Percentiles rank a stretch among this genome's conserved stretches.
These are phyloP conservation scores for Oryzias sinensis DNA, from an alignment of 2,797 vertebrate genomes.

Conservation along the genomic window DNA sequence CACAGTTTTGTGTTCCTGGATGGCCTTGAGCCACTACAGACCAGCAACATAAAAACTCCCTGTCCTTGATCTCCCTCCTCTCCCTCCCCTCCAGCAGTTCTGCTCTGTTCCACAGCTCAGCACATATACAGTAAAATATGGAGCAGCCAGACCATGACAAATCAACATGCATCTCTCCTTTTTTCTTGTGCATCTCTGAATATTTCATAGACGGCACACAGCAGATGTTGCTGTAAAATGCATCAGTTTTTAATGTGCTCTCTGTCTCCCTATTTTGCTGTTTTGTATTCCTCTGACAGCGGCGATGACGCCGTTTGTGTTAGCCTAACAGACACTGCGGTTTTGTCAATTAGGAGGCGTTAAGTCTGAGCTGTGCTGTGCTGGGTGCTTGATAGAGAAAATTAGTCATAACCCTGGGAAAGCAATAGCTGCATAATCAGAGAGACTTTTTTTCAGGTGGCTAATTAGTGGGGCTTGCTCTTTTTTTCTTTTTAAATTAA, in stretches of 20 bases:
- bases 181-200: constrained; percentile 60
- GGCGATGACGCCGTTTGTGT: constrained; percentile 15
- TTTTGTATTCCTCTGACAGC: constrained; percentile 58
- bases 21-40: too few species aligned
- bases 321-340: constrained; percentile 36
- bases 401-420: constrained; percentile 42
- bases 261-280: constrained; percentile 55
- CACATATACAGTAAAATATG: constrained; percentile 47
- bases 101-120: constrained; percentile 38
- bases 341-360: constrained; percentile 46
- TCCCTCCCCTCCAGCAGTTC: constrained; percentile 10
- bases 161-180: constrained; percentile 29
- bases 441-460: constrained; percentile 54
- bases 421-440: constrained; percentile 38
- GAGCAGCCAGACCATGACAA: constrained; percentile 48
- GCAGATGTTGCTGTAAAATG: constrained; percentile 74
- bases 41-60: neutral
- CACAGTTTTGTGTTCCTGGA: too few species aligned
- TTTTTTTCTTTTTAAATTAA: neutral
- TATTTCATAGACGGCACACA: constrained; percentile 73
- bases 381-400: constrained; percentile 43
- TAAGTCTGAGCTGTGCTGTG: constrained; percentile 25
- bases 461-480: constrained; percentile 46
- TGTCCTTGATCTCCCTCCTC: neutral
- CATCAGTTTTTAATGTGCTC: constrained; percentile 76